Base-by-base conservation (phyloP, 2,113 vertebrate species). In the Labrus mixtus region DNA sequence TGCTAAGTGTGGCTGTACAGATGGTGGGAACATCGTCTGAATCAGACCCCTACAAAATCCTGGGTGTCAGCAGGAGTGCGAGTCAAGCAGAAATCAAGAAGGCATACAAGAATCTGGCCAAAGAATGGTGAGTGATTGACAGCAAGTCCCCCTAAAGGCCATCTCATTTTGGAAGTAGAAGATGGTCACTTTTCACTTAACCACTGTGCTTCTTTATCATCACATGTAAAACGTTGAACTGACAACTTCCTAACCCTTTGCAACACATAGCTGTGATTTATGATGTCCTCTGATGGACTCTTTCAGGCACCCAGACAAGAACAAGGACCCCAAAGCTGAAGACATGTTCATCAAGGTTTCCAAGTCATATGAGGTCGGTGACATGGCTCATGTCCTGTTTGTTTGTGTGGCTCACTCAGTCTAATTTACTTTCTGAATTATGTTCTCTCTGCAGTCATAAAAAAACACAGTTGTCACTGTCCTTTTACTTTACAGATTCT, bases 281-380 rank as follows among this genome's bases (percentile, higher is more conserved):
- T 59, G 8, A 1, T 85, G 54, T 23, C 3, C 37, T 48, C 1
- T 62, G n/a, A 0, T 73, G 19, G 20, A 11, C 1, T 54, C 45
- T 58, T 85, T 20, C 41, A 99, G 98, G 98, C 98, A 99, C 78
- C 98, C 98, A 25, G 98, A 99, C 89, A 99, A 98, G 91, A 99
- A 98, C 90, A 98, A 96, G 91, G 95, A 97, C 83, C 96, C 97
- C 0, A 95, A 94, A 56, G 97, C 98, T 17, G 96, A 98, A 84
- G 97, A 99, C 86, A 98, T 90, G 92, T 99, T 99, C 88, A 99
- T 99, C 82, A 97, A 96, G 88, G 94, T 99, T 56, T 96, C 96
- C 72, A 99, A 99, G 58, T 97, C 98, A n/a, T 99, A 99, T 0
- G 96, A 98, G 96, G 98, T 99, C 92, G 0, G 81, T 75, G 17